These are phyloP conservation scores for Aspidiotus rigidus DNA, from an alignment of 2,888 invertebrate genomes.

Conservation along the genomic window DNA sequence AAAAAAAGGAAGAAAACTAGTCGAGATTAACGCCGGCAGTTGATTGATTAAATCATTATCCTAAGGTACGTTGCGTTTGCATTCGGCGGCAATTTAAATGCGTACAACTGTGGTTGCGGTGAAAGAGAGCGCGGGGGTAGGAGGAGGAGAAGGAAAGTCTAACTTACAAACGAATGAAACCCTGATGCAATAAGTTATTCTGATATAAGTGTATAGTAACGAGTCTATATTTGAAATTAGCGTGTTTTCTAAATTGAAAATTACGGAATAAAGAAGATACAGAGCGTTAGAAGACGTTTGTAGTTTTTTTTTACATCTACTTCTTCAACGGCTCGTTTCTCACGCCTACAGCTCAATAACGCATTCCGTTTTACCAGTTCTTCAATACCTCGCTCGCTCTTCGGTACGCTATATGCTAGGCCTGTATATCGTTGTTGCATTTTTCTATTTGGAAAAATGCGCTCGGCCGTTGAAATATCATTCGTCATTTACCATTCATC, in stretches of 20 bases:
- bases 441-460: constrained; percentile 1
- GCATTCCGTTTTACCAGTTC: constrained; percentile 7
- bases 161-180: too few species aligned
- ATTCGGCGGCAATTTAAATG: constrained; percentile 3
- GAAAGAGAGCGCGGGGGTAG: too few species aligned
- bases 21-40: neutral
- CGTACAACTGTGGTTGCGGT: neutral
- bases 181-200: too few species aligned
- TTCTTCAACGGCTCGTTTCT: constrained; percentile 14
- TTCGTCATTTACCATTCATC: constrained; percentile 33
- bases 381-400: neutral
- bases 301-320: neutral
- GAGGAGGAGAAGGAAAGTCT: too few species aligned
- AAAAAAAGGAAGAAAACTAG: neutral
- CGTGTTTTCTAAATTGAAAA: neutral
- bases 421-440: too few species aligned
- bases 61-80: neutral
- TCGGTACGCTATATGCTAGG: neutral
- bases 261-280: neutral
- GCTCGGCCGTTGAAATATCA: constrained; percentile 27
- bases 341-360: constrained; percentile 23
- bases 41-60: constrained; percentile 2
- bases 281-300: neutral
- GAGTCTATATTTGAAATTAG: neutral
- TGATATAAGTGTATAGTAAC: too few species aligned